Conservation (phyloP, 2,888 invertebrate genomes). For the Stenurella melanura region DNA sequence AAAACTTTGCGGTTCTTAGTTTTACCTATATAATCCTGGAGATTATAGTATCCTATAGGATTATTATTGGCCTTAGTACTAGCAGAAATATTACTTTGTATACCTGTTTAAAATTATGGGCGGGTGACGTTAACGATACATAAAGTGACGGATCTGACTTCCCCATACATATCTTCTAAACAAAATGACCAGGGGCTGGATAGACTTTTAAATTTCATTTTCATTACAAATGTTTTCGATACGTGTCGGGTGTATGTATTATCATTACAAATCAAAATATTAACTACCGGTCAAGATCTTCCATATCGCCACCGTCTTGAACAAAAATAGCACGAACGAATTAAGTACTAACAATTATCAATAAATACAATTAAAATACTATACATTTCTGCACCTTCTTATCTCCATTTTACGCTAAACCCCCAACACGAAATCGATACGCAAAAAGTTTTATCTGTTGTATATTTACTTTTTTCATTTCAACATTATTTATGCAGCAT, state of each 20-base stretch:
- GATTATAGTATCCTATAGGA: too few relatives aligned
- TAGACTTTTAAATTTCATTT: neutral
- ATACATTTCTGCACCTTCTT: neutral
- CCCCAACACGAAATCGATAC: neutral
- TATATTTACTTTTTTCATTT: neutral
- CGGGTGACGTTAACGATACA: neutral
- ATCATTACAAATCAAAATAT: conserved; percentile 2
- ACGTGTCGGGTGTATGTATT: neutral
- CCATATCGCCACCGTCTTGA: neutral
- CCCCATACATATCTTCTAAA: too few relatives aligned
- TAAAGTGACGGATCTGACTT: neutral
- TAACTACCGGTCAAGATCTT: neutral
- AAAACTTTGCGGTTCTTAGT: too few relatives aligned
- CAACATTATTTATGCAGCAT: conserved; percentile 1
- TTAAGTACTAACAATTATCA: conserved; percentile 4
- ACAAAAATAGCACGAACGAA: neutral
- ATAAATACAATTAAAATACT: neutral
- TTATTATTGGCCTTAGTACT: too few relatives aligned
- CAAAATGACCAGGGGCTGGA: too few relatives aligned
- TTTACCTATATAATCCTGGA: too few relatives aligned
- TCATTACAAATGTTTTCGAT: neutral
- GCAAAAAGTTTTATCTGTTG: neutral
- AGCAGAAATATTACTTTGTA: neutral
- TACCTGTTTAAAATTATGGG: neutral
- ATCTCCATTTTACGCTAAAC: neutral